Conservation (phyloP, 2,888 invertebrate genomes). For the Nowickia ferox region DNA sequence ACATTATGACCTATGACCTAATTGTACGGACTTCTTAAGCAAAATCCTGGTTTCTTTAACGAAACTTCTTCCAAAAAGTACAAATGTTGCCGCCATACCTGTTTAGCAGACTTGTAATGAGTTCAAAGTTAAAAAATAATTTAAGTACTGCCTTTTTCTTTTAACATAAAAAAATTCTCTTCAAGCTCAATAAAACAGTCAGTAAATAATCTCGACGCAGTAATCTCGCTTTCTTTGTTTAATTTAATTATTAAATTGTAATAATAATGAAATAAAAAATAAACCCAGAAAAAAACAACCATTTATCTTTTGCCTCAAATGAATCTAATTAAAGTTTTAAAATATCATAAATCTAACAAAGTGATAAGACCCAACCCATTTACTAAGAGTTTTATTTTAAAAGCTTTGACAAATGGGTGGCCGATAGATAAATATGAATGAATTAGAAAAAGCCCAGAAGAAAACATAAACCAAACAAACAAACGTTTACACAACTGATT, state of each 20-base stretch:
- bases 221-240: background rate
- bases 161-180: too few species aligned
- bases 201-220: background rate
- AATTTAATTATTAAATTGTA: background rate
- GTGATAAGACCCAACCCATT: slow-evolving; percentile 47
- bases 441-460: background rate
- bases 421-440: slow-evolving; percentile 19
- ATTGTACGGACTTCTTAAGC: too few species aligned
- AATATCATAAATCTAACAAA: slow-evolving; percentile 52
- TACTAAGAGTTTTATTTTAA: background rate
- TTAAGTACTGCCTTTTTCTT: too few species aligned
- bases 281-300: background rate
- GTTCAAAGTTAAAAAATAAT: too few species aligned
- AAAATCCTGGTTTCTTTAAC: too few species aligned
- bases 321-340: slow-evolving; percentile 41
- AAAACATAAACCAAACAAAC: background rate
- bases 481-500: slow-evolving; percentile 34
- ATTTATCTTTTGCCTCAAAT: slow-evolving; percentile 1
- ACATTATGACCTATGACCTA: too few species aligned
- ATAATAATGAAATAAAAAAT: background rate
- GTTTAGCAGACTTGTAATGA: too few species aligned
- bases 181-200: too few species aligned
- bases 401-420: slow-evolving; percentile 46
- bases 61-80: too few species aligned
- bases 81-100: too few species aligned